Percentiles rank a stretch among this genome's conserved stretches.
phyloP scores from a whole-genome alignment of 2,113 vertebrate species.

The Varanus salvator region DNA sequence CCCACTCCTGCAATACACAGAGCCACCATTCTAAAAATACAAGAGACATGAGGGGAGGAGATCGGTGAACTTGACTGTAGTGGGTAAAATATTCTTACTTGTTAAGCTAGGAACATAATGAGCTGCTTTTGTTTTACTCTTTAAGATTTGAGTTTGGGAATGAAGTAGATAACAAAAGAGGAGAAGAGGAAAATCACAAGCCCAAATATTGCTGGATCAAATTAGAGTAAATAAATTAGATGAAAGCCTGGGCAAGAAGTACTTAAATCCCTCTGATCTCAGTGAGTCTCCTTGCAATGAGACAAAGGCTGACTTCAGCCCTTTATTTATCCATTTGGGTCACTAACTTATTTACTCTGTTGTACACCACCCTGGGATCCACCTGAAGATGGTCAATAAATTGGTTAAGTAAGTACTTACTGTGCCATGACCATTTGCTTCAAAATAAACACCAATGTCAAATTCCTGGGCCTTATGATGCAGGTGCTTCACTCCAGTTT shows the following conservation, averaged over 20 bases:
- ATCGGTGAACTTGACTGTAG: background rate
- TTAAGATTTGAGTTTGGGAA: background rate
- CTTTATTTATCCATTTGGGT: too few species aligned
- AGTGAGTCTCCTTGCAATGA: too few species aligned
- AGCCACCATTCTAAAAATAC: background rate
- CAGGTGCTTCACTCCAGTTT: conserved; percentile 96
- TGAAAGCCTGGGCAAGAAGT: too few species aligned
- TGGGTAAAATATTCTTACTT: background rate
- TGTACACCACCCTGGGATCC: background rate
- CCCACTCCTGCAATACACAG: too few species aligned
- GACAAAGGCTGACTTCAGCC: too few species aligned
- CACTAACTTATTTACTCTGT: background rate
- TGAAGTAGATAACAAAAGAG: background rate
- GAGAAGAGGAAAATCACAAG: background rate
- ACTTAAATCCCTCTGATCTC: too few species aligned
- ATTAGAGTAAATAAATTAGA: too few species aligned
- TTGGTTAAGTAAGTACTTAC: conserved; percentile 78
- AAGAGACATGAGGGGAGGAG: background rate
- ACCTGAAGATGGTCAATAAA: background rate
- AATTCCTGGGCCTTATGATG: conserved; percentile 94
- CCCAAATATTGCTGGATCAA: background rate
- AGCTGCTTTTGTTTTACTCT: background rate
- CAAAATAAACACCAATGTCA: conserved; percentile 95
- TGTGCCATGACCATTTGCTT: conserved; percentile 97
- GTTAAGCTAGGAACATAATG: background rate